Evolutionary conservation across 2,113 vertebrate genomes (phyloP).

Genomic region (Arizona elegans): DNA sequence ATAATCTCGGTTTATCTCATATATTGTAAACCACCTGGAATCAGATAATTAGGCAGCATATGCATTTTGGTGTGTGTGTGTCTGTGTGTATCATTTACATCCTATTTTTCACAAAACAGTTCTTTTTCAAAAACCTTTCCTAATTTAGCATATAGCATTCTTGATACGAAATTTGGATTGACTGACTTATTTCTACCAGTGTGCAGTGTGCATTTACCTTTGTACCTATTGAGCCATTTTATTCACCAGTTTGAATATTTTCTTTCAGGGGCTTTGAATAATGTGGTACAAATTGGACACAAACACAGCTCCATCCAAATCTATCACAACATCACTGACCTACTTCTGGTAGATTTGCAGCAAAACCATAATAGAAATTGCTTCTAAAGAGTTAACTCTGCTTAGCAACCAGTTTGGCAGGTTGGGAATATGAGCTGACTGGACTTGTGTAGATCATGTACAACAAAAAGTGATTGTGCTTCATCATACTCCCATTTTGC

Average conservation of each 20-base stretch:
- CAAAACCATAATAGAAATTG: neutral
- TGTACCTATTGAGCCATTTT: neutral
- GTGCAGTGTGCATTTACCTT: neutral
- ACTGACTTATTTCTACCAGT: neutral
- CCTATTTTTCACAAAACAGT: neutral
- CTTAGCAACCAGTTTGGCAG: conserved; percentile 1
- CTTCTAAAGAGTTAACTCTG: neutral
- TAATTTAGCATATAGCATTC: neutral
- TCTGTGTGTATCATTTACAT: neutral
- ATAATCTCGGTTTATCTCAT: neutral
- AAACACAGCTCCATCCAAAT: neutral
- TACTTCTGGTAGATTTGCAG: neutral
- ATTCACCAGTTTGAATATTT: neutral
- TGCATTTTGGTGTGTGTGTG: neutral
- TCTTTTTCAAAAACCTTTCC: neutral
- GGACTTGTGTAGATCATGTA: neutral
- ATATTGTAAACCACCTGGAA: neutral
- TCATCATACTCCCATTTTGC: neutral
- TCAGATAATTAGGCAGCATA: neutral
- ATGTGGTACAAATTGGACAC: neutral
- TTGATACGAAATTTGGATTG: neutral
- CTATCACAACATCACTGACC: neutral
- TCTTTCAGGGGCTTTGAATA: neutral
- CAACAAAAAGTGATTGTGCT: neutral
- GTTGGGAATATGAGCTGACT: neutral